Evolutionary conservation across 53 echinoderm and acorn worm species (phyloP).

Genomic region (Echinometra lucunter): DNA sequence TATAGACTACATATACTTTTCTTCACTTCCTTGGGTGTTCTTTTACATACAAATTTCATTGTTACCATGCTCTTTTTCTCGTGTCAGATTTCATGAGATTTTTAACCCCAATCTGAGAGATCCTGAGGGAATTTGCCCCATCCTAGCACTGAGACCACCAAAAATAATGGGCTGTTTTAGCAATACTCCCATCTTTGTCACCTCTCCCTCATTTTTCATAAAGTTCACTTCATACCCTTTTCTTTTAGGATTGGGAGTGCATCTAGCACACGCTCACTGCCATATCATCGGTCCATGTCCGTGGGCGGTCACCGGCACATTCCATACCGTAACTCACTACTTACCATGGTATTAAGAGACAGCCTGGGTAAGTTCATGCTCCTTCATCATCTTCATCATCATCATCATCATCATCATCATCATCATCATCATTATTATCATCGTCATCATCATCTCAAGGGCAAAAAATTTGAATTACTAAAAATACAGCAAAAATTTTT

Average conservation of each 20-base stretch:
- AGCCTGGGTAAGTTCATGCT: slow-evolving; percentile 64
- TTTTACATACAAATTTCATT: not conserved
- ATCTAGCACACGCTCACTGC: slow-evolving; percentile 63
- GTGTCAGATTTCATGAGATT: no score
- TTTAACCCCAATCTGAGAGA: no score
- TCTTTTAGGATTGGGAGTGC: slow-evolving; percentile 72
- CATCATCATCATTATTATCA: slow-evolving; percentile 6
- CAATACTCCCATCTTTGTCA: no score
- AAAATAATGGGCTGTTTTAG: no score
- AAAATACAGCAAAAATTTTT: no score
- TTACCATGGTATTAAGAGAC: slow-evolving; percentile 73
- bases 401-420: slow-evolving; percentile 41
- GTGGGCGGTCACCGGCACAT: slow-evolving; percentile 46
- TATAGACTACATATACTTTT: not conserved
- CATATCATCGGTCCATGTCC: slow-evolving; percentile 60
- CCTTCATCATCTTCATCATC: slow-evolving; percentile 32
- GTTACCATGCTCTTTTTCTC: not conserved
- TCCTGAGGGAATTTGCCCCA: no score
- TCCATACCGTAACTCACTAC: slow-evolving; percentile 76
- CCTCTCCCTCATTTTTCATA: not conserved
- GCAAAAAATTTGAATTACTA: not conserved
- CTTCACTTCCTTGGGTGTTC: not conserved
- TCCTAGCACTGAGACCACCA: no score
- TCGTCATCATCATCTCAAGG: not conserved
- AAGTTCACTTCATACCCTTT: not conserved